These are phyloP conservation scores for Artibeus jamaicensis DNA, from an alignment of 2,797 vertebrate species.

Conservation along the genomic window DNA sequence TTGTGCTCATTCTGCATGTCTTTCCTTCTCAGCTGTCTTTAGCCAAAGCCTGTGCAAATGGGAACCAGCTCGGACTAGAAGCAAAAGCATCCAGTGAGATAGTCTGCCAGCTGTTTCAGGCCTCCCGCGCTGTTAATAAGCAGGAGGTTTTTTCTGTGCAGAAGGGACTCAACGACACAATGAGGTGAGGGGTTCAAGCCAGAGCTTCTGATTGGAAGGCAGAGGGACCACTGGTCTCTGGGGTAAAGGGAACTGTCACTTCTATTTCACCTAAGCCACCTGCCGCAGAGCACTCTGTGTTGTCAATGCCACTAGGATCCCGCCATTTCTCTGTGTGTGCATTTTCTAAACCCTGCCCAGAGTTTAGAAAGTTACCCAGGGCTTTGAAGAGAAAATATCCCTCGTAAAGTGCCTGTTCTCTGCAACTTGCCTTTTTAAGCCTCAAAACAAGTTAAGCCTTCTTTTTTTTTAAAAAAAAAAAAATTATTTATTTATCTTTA, in stretches of 20 bases:
- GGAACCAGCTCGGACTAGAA: conserved; percentile 90
- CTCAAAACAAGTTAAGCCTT: background rate
- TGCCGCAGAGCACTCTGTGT: too few species aligned
- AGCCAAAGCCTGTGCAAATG: conserved; percentile 91
- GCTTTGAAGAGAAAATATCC: background rate
- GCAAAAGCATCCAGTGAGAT: conserved; percentile 85
- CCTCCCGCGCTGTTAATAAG: conserved; percentile 81
- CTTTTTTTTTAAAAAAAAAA: too few species aligned
- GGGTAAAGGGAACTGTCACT: background rate
- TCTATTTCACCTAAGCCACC: background rate
- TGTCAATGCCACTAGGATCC: background rate
- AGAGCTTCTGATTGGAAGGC: background rate
- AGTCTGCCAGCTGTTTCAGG: conserved; percentile 91
- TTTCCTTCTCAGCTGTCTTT: conserved; percentile 86
- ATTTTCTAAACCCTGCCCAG: background rate
- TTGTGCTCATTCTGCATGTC: background rate
- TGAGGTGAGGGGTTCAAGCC: conserved; percentile 88
- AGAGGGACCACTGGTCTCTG: background rate
- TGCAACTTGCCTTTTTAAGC: background rate
- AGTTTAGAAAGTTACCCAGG: background rate
- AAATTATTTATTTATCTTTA: too few species aligned
- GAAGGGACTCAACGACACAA: conserved; percentile 94
- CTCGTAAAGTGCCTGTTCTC: background rate
- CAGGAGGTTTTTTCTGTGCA: conserved; percentile 85
- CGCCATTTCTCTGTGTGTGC: background rate